Conservation (phyloP, 1,140 invertebrate genomes). For the Pinna nobilis region DNA sequence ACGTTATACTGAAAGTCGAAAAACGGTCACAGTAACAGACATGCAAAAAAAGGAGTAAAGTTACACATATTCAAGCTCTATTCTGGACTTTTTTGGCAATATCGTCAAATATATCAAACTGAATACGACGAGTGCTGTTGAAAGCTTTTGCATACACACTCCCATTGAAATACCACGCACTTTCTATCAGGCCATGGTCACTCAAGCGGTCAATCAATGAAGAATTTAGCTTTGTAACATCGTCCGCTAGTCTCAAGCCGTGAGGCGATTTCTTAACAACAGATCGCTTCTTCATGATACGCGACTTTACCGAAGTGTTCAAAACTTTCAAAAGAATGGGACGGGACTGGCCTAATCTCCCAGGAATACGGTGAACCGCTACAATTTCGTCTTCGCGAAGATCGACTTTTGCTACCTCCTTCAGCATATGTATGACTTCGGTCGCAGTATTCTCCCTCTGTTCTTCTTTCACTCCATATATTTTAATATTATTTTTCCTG, state of each 20-base stretch:
- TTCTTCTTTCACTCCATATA: not conserved
- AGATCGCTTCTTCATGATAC: conserved; percentile 9
- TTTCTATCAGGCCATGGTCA: too few species aligned
- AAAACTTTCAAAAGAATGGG: conserved; percentile 4
- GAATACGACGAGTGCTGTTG: not conserved
- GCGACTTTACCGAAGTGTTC: conserved; percentile 2
- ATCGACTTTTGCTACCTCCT: too few species aligned
- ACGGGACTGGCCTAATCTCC: not conserved
- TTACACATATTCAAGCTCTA: too few species aligned
- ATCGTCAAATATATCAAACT: too few species aligned
- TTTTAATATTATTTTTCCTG: too few species aligned
- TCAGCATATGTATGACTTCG: not conserved
- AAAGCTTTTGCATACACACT: not conserved
- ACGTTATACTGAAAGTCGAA: too few species aligned
- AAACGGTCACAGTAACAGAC: too few species aligned
- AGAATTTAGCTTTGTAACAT: not conserved
- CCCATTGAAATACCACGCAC: too few species aligned
- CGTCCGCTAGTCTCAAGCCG: not conserved
- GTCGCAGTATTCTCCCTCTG: too few species aligned
- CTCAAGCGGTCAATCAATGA: not conserved
- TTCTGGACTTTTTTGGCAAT: too few species aligned
- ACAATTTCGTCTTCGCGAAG: not conserved
- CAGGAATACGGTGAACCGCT: conserved; percentile 9
- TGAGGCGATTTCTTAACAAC: too few species aligned
- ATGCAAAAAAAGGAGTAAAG: too few species aligned